These are phyloP conservation scores for Periophthalmodon schlosseri DNA, from an alignment of 2,113 vertebrate genomes.

Conservation along the genomic window DNA sequence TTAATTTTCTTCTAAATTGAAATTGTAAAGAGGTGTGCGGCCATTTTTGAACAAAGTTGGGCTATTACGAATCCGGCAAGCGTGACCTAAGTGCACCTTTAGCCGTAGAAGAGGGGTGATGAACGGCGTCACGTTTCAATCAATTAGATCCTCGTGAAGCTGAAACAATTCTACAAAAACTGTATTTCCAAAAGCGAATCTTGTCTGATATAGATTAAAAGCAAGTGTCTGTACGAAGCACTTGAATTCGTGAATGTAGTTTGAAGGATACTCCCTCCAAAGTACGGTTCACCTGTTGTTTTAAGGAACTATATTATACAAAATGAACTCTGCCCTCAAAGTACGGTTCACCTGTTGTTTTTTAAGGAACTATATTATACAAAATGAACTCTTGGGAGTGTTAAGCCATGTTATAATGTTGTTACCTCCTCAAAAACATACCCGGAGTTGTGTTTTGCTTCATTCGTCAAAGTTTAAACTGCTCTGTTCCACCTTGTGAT, in stretches of 20 bases:
- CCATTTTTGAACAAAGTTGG: constrained; percentile 4
- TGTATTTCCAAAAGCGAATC: not conserved
- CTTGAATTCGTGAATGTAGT: not conserved
- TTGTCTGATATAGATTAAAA: constrained; percentile 1
- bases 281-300: not conserved
- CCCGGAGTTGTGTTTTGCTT: too few species aligned
- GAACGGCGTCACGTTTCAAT: not conserved
- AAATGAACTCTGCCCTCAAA: constrained; percentile 5
- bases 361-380: too few species aligned
- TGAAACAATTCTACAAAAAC: not conserved
- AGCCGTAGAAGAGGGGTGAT: not conserved
- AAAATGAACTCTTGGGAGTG: too few species aligned
- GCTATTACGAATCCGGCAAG: not conserved
- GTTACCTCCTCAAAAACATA: too few species aligned
- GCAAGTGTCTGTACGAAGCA: not conserved
- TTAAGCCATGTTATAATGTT: too few species aligned
- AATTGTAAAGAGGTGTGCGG: constrained; percentile 12
- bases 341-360: not conserved
- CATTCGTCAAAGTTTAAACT: too few species aligned
- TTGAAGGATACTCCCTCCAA: constrained; percentile 22
- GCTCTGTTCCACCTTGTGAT: too few species aligned
- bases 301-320: too few species aligned
- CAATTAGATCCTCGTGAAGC: not conserved
- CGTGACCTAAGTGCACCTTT: not conserved
- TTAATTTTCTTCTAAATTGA: constrained; percentile 34